These are phyloP conservation scores for Galagoides demidoff DNA, from an alignment of 2,797 vertebrate genomes.

Conservation along the genomic window DNA sequence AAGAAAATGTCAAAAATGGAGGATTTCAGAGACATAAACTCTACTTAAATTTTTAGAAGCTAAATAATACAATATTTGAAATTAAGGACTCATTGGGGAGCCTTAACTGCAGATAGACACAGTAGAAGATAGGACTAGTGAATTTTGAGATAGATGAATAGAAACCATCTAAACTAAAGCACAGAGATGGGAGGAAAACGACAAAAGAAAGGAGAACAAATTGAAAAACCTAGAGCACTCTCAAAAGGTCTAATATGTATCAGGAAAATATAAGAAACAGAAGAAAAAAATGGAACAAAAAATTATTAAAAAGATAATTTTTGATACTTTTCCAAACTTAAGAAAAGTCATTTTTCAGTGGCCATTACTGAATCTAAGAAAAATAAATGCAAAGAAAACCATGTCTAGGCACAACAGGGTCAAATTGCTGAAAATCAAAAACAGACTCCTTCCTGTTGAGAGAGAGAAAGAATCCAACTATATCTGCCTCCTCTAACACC, in stretches of 20 bases:
- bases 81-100: background rate
- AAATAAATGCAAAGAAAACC: background rate
- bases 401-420: background rate
- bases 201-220: conserved; percentile 1
- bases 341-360: background rate
- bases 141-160: background rate
- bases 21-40: background rate
- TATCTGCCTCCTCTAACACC: background rate
- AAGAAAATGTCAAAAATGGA: background rate
- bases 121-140: background rate
- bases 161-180: background rate
- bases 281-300: background rate
- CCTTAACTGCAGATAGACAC: background rate
- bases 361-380: background rate
- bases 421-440: background rate
- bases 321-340: background rate
- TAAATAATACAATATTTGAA: background rate
- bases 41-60: background rate
- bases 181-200: background rate
- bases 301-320: background rate
- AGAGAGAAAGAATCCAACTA: background rate
- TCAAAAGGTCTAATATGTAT: background rate
- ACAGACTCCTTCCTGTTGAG: background rate
- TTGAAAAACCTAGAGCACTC: background rate
- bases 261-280: background rate